Conservation (phyloP, 2,113 vertebrate genomes). For the Gymnobelideus leadbeateri region DNA sequence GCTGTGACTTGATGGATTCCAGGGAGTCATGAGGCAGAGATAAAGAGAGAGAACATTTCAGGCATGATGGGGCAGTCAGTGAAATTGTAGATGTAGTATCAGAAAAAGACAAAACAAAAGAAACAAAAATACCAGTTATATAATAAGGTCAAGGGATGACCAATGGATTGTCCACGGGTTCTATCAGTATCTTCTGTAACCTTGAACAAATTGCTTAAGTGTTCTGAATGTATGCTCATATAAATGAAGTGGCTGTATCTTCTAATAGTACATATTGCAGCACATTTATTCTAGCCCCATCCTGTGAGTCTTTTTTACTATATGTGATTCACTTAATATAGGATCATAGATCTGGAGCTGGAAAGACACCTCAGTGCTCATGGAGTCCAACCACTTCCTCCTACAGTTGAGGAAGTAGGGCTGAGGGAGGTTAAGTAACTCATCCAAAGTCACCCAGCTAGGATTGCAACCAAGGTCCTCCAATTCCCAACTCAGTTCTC, state of each 20-base stretch:
- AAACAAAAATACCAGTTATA: not conserved
- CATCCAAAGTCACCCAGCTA: not conserved
- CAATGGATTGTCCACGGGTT: not conserved
- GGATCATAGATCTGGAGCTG: not conserved
- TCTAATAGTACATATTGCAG: not conserved
- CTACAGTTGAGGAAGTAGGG: not conserved
- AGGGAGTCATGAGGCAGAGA: not conserved
- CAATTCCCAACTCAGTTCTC: not conserved
- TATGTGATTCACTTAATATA: not conserved
- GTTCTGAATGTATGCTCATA: not conserved
- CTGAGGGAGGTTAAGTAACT: not conserved
- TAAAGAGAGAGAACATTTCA: not conserved
- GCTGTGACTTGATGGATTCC: not conserved
- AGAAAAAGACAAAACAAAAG: not conserved
- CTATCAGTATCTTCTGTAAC: not conserved
- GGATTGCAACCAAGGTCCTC: not conserved
- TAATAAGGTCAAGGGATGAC: not conserved
- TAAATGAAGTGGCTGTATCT: not conserved
- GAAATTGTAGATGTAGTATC: not conserved
- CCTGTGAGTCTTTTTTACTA: not conserved
- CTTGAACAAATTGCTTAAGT: not conserved
- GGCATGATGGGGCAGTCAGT: not conserved
- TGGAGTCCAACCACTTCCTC: no score
- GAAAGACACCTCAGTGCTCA: not conserved
- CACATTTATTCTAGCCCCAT: not conserved